Evolutionary conservation across 1,140 invertebrate species (phyloP).

Genomic region (Amyelois transitella): DNA sequence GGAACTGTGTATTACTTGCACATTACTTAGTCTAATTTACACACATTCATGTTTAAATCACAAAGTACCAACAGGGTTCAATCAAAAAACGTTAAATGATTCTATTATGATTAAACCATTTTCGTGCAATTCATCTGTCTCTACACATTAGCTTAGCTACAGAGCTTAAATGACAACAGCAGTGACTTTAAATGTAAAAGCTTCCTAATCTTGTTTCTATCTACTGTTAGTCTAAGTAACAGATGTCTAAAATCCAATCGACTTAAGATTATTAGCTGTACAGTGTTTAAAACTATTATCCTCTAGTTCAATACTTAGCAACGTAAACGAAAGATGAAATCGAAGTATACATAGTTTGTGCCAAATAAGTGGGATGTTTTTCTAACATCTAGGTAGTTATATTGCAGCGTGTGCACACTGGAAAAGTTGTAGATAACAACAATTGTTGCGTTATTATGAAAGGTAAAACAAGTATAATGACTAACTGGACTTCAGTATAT

Average conservation of each 20-base stretch:
- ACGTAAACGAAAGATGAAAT: constrained; percentile 1
- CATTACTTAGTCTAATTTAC: not conserved
- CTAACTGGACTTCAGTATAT: too few relatives aligned
- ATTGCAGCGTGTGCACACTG: too few relatives aligned
- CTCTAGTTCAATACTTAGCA: not conserved
- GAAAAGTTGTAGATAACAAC: too few relatives aligned
- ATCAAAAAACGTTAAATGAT: not conserved
- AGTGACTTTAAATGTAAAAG: constrained; percentile 13
- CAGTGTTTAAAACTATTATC: constrained; percentile 2
- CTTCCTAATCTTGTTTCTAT: constrained; percentile 9
- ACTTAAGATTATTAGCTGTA: constrained; percentile 6
- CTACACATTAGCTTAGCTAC: not conserved
- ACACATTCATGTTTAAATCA: constrained; percentile 1
- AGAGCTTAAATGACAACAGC: constrained; percentile 4
- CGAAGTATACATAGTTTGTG: not conserved
- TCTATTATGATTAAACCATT: not conserved
- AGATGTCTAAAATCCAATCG: constrained; percentile 4
- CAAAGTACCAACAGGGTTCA: not conserved
- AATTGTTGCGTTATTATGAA: too few relatives aligned
- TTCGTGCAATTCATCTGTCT: constrained; percentile 6
- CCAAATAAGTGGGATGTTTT: not conserved
- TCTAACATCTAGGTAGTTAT: too few relatives aligned
- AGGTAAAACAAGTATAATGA: too few relatives aligned
- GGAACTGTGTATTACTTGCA: not conserved
- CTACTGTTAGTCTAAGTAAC: constrained; percentile 5